Percentiles rank a stretch among this genome's conserved stretches.
phyloP scores from a whole-genome alignment of 2,113 vertebrate species.

The Grantiella picta region DNA sequence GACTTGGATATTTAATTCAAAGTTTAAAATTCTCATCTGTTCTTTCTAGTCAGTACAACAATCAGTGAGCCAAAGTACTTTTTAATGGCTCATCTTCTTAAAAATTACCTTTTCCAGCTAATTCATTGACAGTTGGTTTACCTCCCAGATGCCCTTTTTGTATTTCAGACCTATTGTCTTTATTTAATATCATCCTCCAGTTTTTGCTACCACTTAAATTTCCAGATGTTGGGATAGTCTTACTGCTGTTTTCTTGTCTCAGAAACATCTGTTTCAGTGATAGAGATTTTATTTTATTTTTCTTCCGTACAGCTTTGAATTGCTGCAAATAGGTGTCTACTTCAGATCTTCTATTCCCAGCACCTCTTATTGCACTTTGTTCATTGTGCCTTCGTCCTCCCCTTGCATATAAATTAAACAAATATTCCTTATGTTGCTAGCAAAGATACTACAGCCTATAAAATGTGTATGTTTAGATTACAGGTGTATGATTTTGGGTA shows the following conservation, averaged over 20 bases:
- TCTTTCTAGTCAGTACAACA: background rate
- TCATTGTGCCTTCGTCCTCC: background rate
- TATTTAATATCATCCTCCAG: background rate
- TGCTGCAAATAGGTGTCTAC: background rate
- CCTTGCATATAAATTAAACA: slow-evolving; percentile 21
- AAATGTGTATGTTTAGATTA: background rate
- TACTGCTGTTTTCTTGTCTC: background rate
- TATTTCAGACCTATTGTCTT: background rate
- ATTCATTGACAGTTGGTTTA: background rate
- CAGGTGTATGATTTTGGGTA: background rate
- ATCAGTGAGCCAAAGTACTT: background rate
- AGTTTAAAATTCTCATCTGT: background rate
- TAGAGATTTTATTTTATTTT: slow-evolving; percentile 34
- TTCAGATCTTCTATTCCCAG: background rate
- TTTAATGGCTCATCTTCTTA: background rate
- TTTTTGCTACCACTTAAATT: background rate
- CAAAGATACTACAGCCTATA: background rate
- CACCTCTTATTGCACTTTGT: background rate
- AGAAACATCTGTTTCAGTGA: slow-evolving; percentile 35
- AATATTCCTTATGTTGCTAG: slow-evolving; percentile 1
- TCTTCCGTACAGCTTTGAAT: background rate
- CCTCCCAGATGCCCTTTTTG: background rate
- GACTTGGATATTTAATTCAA: background rate
- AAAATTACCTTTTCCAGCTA: slow-evolving; percentile 1
- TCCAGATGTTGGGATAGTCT: slow-evolving; percentile 18